Conservation (phyloP, 2,888 invertebrate species). For the Cryptocheilus praepositus region DNA sequence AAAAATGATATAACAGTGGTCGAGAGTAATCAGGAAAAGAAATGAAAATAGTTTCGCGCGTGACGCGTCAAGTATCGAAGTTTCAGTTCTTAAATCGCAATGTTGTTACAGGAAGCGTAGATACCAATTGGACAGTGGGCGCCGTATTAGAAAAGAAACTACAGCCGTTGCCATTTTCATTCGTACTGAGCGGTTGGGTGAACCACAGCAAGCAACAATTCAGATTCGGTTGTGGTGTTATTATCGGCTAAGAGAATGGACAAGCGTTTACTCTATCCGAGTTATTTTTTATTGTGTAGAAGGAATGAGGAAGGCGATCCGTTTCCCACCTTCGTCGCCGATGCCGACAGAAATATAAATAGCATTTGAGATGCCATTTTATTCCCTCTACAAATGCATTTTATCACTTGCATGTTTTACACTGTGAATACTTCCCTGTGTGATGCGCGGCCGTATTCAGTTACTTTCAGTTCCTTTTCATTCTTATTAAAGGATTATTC, state of each 20-base stretch:
- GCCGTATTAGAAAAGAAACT: conserved; percentile 96
- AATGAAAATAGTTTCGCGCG: no score
- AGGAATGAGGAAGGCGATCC: conserved; percentile 19
- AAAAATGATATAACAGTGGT: no score
- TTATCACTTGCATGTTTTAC: conserved; percentile 32
- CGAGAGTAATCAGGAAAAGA: no score
- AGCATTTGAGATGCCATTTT: conserved; percentile 34
- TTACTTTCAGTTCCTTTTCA: conserved; percentile 15
- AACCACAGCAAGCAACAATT: conserved; percentile 96
- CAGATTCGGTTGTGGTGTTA: conserved; percentile 94
- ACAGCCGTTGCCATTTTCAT: conserved; percentile 93
- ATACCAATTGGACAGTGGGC: conserved; percentile 95
- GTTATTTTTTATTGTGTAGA: conserved; percentile 21
- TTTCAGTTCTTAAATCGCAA: no score
- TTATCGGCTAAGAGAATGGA: conserved; percentile 84
- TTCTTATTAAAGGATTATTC: conserved; percentile 42
- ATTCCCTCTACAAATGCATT: conserved; percentile 37
- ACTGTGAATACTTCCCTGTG: conserved; percentile 33
- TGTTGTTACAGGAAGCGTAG: conserved; percentile 87
- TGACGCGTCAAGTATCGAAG: no score
- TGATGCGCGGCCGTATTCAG: conserved; percentile 39
- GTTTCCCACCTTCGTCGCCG: conserved; percentile 19
- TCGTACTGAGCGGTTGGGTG: conserved; percentile 93
- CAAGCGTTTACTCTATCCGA: conserved; percentile 1
- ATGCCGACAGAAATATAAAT: conserved; percentile 37